Evolutionary conservation across 2,888 invertebrate genomes (phyloP), one percentile per base, ranked within the genome.

Genomic region (Fragum sueziense): DNA sequence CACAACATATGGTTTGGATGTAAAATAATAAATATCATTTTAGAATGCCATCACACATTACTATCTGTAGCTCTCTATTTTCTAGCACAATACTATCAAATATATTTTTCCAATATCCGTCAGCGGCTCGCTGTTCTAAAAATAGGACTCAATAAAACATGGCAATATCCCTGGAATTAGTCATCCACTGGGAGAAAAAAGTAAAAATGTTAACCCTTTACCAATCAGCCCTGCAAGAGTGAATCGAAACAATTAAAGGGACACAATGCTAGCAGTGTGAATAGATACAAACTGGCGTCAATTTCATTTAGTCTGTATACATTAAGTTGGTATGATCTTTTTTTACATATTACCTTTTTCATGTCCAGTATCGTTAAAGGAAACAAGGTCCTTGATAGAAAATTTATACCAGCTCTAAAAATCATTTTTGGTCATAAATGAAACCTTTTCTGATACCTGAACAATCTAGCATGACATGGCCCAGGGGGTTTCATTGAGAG

Each of bases 131-230:
- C 59, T 37, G 29, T 25, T 41, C 74, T 74, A 78, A 61, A 74
- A 78, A 74, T 74, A 74, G 74, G 54, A 65, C 67, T 65, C 67
- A 70, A 78, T 78, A 71, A 76, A 78, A 78, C 74, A 78, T 70
- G 70, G 78, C 70, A 65, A 74, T 78, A 78, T 78, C 65, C 74
- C 51, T 47, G 54, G 78, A 70, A 76, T 78, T 78, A 78, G 78
- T 78, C 78, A 78, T 65, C 65, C 25, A 25, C 41, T 11, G 61
- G 61, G 61, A 33, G 59, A 59, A 33, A 61, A 61, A 61, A 33
- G 57, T 57, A 57, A 57, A 25, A 25, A 17, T 47, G 17, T 20
- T 17, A 47, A 6, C 47, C 17, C 6, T 1, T 3, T 20, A 17
- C n/a, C 17, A 47, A 47, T n/a, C 1, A 47, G n/a, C 17, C 47